Evolutionary conservation across 2,888 invertebrate species (phyloP).

Genomic region (Dicycla oo): DNA sequence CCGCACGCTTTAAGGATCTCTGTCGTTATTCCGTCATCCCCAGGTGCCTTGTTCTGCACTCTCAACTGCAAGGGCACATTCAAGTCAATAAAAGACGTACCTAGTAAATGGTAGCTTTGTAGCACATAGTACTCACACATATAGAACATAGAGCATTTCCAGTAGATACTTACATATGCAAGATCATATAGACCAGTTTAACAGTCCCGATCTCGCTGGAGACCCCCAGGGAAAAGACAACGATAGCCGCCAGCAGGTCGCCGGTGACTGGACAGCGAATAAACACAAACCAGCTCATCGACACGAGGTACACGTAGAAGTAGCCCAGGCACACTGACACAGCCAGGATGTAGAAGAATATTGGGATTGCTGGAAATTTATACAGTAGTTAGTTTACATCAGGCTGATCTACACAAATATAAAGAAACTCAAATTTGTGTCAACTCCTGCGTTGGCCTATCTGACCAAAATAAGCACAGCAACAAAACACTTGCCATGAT

Average conservation of each 20-base stretch:
- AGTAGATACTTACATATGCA: constrained; percentile 69
- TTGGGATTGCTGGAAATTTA: constrained; percentile 70
- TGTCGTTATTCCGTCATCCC: too few relatives aligned
- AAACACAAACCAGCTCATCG: constrained; percentile 78
- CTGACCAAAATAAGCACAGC: not conserved
- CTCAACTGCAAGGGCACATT: not conserved
- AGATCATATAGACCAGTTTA: constrained; percentile 73
- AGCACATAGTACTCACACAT: too few relatives aligned
- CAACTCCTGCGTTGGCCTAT: not conserved
- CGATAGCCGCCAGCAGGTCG: constrained; percentile 70
- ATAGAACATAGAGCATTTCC: not conserved
- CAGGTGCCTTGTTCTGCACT: too few relatives aligned
- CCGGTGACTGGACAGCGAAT: constrained; percentile 68
- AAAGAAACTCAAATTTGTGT: not conserved
- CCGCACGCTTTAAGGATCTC: too few relatives aligned
- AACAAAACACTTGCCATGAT: not conserved
- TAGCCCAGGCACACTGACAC: constrained; percentile 60
- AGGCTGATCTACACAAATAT: too few relatives aligned
- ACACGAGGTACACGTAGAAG: constrained; percentile 76
- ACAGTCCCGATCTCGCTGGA: constrained; percentile 74
- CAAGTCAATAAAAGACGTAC: not conserved
- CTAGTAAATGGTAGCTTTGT: not conserved
- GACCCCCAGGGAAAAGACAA: constrained; percentile 75
- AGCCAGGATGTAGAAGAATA: constrained; percentile 68
- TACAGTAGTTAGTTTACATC: not conserved